phyloP scores from a whole-genome alignment of 1,140 invertebrate species.

The Papilio glaucus region DNA sequence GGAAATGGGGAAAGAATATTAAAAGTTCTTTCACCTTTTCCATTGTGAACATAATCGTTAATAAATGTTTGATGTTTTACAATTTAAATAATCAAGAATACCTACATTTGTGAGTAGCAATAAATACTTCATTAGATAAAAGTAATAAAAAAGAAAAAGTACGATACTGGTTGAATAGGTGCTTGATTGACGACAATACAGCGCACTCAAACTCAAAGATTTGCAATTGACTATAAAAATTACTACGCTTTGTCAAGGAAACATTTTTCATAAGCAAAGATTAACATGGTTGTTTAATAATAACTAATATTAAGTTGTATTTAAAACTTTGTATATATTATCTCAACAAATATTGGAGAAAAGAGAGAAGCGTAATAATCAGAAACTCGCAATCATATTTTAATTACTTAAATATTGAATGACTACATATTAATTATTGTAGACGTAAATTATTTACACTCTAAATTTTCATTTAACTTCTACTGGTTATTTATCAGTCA shows the following conservation, averaged over 20 bases:
- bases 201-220: slow-evolving; percentile 9
- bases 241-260: neutral
- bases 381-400: too few species aligned
- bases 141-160: neutral
- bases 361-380: too few species aligned
- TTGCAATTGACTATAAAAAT: neutral
- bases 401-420: too few species aligned
- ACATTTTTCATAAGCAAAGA: too few species aligned
- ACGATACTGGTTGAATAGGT: neutral
- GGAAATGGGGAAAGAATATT: neutral
- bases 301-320: too few species aligned
- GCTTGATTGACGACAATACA: slow-evolving; percentile 23
- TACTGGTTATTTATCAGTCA: too few species aligned
- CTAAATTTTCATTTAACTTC: too few species aligned
- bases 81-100: neutral
- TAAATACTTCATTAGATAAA: slow-evolving; percentile 24
- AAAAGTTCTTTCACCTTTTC: neutral
- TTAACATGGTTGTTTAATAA: too few species aligned
- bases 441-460: too few species aligned
- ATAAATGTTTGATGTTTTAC: neutral
- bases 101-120: neutral
- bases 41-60: neutral
- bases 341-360: neutral
- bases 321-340: neutral
- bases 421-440: too few species aligned